A percentile compares a stretch with the other conserved stretches of the same genome.
phyloP scores from a whole-genome alignment of 2,888 invertebrate genomes.

The Ditula angustiorana region DNA sequence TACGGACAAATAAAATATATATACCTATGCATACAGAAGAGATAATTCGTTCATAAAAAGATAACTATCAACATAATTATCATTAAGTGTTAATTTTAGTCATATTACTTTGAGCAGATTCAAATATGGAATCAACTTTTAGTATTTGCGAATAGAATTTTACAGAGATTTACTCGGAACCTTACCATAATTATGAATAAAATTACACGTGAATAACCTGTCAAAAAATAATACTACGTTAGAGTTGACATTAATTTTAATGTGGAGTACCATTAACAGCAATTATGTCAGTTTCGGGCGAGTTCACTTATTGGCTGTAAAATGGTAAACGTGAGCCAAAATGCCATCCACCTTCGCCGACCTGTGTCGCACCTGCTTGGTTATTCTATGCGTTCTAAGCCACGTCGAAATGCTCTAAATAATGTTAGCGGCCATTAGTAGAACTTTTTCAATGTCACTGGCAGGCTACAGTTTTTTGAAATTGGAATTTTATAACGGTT shows the following conservation, averaged over 20 bases:
- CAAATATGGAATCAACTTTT: not conserved
- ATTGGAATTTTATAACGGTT: conserved; percentile 4
- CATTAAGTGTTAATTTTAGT: conserved; percentile 5
- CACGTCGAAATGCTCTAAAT: conserved; percentile 16
- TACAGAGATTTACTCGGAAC: too few species aligned
- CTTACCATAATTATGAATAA: too few species aligned
- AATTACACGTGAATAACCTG: too few species aligned
- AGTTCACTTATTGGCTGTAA: conserved; percentile 45
- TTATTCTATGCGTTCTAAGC: conserved; percentile 19
- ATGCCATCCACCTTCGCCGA: conserved; percentile 63
- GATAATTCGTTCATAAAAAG: conserved; percentile 27
- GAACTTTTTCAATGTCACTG: conserved; percentile 19
- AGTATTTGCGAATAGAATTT: not conserved
- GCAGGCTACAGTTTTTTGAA: conserved; percentile 14
- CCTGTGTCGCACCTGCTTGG: conserved; percentile 58
- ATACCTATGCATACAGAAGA: conserved; percentile 24
- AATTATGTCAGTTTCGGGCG: conserved; percentile 44
- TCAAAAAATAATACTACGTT: too few species aligned
- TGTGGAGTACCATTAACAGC: not conserved
- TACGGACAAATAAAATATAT: conserved; percentile 28
- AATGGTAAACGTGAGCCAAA: conserved; percentile 56
- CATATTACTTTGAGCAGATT: conserved; percentile 1
- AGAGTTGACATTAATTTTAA: not conserved
- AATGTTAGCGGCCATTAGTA: conserved; percentile 29
- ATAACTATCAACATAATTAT: conserved; percentile 31